Evolutionary conservation across 1,140 invertebrate species (phyloP).

Genomic region (Maniola jurtina): DNA sequence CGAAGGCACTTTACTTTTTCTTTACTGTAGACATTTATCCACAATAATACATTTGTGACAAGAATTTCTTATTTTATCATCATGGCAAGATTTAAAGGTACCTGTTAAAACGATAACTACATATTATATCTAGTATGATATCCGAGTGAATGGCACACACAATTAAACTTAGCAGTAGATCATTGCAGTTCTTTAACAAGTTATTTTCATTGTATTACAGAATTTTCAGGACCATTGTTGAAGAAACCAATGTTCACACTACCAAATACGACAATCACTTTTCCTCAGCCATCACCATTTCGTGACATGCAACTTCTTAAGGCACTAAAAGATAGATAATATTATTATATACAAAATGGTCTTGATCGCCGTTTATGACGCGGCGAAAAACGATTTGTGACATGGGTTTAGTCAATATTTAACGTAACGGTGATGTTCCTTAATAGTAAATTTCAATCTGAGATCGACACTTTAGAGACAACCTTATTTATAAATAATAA

Average conservation of each 20-base stretch:
- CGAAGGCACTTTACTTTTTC: slow-evolving; percentile 68
- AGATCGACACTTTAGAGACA: slow-evolving; percentile 75
- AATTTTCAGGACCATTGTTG: slow-evolving; percentile 16
- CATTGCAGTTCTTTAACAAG: slow-evolving; percentile 47
- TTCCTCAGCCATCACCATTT: slow-evolving; percentile 54
- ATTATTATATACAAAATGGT: slow-evolving; percentile 64
- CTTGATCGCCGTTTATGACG: slow-evolving; percentile 40
- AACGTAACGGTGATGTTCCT: slow-evolving; percentile 66
- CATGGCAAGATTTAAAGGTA: slow-evolving; percentile 79
- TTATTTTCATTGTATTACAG: slow-evolving; percentile 31
- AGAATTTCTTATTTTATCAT: slow-evolving; percentile 75
- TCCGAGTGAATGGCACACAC: slow-evolving; percentile 75
- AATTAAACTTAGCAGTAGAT: slow-evolving; percentile 65
- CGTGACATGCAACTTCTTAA: slow-evolving; percentile 54
- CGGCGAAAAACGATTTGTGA: slow-evolving; percentile 61
- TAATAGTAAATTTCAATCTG: slow-evolving; percentile 76
- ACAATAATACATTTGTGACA: slow-evolving; percentile 67
- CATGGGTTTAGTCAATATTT: slow-evolving; percentile 53
- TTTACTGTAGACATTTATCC: slow-evolving; percentile 58
- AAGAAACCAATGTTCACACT: slow-evolving; percentile 42
- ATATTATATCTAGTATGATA: slow-evolving; percentile 66
- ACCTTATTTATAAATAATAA: slow-evolving; percentile 67
- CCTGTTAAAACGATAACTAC: slow-evolving; percentile 75
- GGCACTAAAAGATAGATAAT: slow-evolving; percentile 59
- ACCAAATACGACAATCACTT: slow-evolving; percentile 40